Evolutionary conservation across 2,113 vertebrate species (phyloP).

Genomic region (Ornithorhynchus anatinus): DNA sequence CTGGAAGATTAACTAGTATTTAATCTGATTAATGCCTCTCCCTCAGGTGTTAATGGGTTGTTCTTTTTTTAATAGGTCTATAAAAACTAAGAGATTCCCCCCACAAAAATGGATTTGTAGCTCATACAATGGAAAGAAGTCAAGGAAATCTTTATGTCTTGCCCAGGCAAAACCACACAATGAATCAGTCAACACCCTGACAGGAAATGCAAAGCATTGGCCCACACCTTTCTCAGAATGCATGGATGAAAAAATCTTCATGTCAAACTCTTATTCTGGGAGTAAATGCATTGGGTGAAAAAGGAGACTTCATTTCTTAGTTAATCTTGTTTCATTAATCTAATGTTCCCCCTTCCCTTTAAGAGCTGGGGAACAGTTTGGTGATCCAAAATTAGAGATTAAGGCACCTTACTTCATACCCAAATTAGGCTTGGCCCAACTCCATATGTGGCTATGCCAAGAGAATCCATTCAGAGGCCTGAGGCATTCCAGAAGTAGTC

Average conservation of each 20-base stretch:
- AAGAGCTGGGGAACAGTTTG: too few species aligned
- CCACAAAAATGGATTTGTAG: slow-evolving; percentile 20
- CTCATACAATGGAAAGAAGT: neutral
- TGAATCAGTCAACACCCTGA: neutral
- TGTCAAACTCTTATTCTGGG: slow-evolving; percentile 1
- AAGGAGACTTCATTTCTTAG: too few species aligned
- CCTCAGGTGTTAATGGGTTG: neutral
- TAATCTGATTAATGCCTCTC: neutral
- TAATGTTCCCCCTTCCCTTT: too few species aligned
- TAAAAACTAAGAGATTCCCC: neutral
- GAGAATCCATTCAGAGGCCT: too few species aligned
- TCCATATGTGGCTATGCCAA: too few species aligned
- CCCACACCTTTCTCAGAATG: slow-evolving; percentile 1
- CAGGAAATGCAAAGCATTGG: neutral
- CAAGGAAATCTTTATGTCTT: neutral
- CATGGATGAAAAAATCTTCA: neutral
- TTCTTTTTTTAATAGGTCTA: neutral
- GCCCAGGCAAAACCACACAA: neutral
- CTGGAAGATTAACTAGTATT: neutral
- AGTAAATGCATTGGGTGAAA: neutral
- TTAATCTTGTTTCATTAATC: too few species aligned
- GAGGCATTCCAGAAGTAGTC: too few species aligned
- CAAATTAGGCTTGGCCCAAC: too few species aligned
- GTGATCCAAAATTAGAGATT: too few species aligned
- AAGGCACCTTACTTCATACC: too few species aligned